Evolutionary conservation across 2,797 vertebrate genomes (phyloP), one percentile per base, ranked within the genome.

Genomic region (Coregonus ussuriensis): DNA sequence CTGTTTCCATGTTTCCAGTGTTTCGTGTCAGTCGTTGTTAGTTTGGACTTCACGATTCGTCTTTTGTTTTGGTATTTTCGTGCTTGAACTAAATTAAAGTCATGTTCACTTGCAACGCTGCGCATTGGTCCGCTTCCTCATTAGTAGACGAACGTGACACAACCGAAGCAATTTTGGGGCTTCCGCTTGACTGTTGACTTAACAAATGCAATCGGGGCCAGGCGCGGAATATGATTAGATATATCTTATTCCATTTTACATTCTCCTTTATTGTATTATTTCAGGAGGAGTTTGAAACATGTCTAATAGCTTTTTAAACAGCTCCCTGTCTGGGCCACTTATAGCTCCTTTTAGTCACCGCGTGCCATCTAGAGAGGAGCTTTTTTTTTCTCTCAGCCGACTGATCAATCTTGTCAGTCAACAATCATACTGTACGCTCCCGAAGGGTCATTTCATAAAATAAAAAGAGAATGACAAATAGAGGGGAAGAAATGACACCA

Each of bases 261-360:
- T 87, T 88, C 86, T 89, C 86, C 85, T 89, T 83, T 86, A 83
- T 86, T 89, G 83, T 84, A 83, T 89, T 90, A 91, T 91, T 89
- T 91, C 89, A 82, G 74, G 84, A 88, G 78, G 88, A 86, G 88
- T 91, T 86, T 89, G 88, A 90, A 93, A 93, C 81, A 86, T 88
- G 87, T 88, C 83, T 91, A 89, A 93, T 91, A 88, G 91, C 88
- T 91, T 93, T 93, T 93, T 87, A 92, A 92, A 90, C 35, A 81
- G 84, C 85, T 86, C 78, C 81, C 83, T 86, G 89, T 91, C 90
- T 77, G 84, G 67, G 89, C 82, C 81, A 71, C 83, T 93, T 90
- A 86, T 79, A 72, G 82, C 82, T 75, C 62, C 76, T 84, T 84
- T 82, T 83, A 74, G 82, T 85, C 82, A 85, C 63, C 0, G 78